Conservation (phyloP, 2,888 invertebrate genomes). For the Serripes groenlandicus region DNA sequence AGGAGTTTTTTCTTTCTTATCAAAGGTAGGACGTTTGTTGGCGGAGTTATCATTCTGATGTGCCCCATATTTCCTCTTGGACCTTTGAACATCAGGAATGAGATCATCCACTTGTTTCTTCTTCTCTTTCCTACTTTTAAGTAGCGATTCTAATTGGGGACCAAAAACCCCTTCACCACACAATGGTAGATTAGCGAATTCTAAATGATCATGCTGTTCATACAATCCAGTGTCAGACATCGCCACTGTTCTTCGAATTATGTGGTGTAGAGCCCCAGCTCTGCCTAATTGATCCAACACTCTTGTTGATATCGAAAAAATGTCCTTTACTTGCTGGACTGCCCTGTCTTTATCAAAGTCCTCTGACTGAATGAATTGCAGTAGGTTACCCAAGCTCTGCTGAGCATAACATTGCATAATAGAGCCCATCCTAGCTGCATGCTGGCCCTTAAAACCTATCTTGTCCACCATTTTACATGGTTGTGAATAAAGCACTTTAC, state of each 20-base stretch:
- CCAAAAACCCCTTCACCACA: constrained; percentile 25
- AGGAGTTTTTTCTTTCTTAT: background rate
- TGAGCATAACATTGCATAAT: constrained; percentile 29
- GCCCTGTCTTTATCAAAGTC: constrained; percentile 9
- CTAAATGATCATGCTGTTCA: constrained; percentile 8
- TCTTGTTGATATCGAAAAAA: constrained; percentile 55
- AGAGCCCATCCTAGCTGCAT: constrained; percentile 32
- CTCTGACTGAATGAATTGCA: constrained; percentile 7
- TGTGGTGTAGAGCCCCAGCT: constrained; percentile 49
- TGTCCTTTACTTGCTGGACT: constrained; percentile 36
- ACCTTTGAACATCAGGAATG: constrained; percentile 11
- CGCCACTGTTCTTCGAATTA: constrained; percentile 19
- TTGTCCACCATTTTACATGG: constrained; percentile 30
- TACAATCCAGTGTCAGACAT: constrained; percentile 46
- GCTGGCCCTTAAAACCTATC: constrained; percentile 16
- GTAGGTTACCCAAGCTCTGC: constrained; percentile 6
- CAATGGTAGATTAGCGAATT: constrained; percentile 34
- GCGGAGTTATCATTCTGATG: too few species aligned
- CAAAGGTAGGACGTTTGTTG: too few species aligned
- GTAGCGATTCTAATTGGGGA: background rate
- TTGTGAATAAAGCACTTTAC: constrained; percentile 20
- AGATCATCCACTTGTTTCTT: constrained; percentile 23
- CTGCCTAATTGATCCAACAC: constrained; percentile 48
- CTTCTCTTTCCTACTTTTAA: constrained; percentile 21
- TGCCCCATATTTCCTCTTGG: too few species aligned